Conservation (phyloP, 2,888 invertebrate genomes). For the Hermaeophaga mercurialis region DNA sequence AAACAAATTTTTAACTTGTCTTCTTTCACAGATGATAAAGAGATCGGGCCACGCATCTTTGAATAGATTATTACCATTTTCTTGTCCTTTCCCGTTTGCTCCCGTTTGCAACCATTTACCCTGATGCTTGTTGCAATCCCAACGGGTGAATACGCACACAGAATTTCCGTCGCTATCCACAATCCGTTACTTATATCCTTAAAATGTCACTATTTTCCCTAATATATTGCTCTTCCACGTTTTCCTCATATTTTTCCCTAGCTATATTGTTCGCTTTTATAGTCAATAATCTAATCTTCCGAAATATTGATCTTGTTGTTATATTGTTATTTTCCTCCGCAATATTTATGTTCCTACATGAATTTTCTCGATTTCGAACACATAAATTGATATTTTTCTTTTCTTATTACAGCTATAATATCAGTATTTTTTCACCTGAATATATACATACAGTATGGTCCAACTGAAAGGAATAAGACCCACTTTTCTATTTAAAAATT, state of each 20-base stretch:
- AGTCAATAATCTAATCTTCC: constrained; percentile 29
- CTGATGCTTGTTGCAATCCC: constrained; percentile 31
- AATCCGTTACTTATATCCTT: constrained; percentile 38
- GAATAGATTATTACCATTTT: constrained; percentile 44
- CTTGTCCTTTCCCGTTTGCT: constrained; percentile 36
- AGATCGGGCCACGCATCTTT: constrained; percentile 41
- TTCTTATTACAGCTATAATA: no score
- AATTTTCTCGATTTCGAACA: constrained; percentile 12
- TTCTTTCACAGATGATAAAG: constrained; percentile 44
- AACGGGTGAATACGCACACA: constrained; percentile 35
- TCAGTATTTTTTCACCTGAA: no score
- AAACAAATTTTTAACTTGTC: constrained; percentile 46
- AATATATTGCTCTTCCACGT: constrained; percentile 31
- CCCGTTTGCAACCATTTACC: constrained; percentile 27
- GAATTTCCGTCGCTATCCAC: constrained; percentile 37
- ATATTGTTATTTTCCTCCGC: constrained; percentile 17
- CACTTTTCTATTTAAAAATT: no score
- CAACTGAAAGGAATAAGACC: no score
- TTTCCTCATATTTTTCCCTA: constrained; percentile 31
- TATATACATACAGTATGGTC: no score
- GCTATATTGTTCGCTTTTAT: constrained; percentile 33
- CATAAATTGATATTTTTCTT: constrained; percentile 15
- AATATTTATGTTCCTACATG: constrained; percentile 13
- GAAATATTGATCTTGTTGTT: constrained; percentile 31
- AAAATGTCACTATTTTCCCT: constrained; percentile 36